Conservation (phyloP, 2,888 invertebrate genomes). For the Amphipoea oculea region DNA sequence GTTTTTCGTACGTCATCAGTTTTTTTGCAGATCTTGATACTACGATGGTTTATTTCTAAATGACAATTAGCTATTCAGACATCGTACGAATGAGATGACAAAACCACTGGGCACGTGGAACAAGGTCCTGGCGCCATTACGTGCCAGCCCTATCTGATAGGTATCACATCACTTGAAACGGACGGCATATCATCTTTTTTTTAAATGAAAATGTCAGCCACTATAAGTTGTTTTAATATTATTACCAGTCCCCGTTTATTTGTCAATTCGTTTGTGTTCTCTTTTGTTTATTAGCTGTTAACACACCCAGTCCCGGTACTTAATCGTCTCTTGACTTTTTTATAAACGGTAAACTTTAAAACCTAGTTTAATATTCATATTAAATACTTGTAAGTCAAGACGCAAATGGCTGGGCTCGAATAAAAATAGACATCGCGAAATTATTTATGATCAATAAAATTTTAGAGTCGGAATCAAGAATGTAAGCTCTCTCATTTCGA, state of each 20-base stretch:
- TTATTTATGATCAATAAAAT: conserved; percentile 58
- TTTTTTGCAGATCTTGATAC: background rate
- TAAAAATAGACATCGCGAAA: conserved; percentile 45
- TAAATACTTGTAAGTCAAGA: conserved; percentile 34
- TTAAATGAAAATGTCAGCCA: conserved; percentile 87
- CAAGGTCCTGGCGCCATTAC: conserved; percentile 62
- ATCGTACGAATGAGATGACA: conserved; percentile 58
- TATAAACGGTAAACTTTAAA: conserved; percentile 62
- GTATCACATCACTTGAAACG: conserved; percentile 72
- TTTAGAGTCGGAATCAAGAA: conserved; percentile 36
- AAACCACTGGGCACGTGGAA: conserved; percentile 55
- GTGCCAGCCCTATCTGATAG: conserved; percentile 70
- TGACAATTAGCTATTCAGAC: conserved; percentile 51
- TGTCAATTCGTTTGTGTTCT: conserved; percentile 74
- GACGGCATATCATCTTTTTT: conserved; percentile 80
- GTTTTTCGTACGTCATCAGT: background rate
- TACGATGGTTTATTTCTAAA: conserved; percentile 20
- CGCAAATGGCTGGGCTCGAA: conserved; percentile 5
- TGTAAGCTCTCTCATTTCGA: conserved; percentile 11
- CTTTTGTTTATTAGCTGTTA: conserved; percentile 80
- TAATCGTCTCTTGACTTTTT: conserved; percentile 61
- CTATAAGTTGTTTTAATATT: conserved; percentile 78
- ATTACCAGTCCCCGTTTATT: conserved; percentile 82
- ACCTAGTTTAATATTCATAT: conserved; percentile 47
- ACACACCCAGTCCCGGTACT: conserved; percentile 55